A percentile compares a stretch with the other conserved stretches of the same genome.
These are phyloP conservation scores for Epizoanthus illoricatus DNA, from an alignment of 92 coral and sea anemone species.

Conservation along the genomic window DNA sequence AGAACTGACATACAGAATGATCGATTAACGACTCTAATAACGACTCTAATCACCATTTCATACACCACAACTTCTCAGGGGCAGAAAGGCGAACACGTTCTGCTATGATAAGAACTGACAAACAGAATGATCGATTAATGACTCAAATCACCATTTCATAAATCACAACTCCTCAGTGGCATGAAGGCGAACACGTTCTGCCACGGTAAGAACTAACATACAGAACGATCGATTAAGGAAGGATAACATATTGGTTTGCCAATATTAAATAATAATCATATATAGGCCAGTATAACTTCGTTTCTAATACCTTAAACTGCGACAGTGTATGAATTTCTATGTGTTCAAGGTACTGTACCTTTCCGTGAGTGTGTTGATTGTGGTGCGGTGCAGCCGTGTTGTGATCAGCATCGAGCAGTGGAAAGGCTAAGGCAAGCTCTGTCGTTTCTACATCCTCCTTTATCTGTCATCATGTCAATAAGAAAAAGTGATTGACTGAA, in stretches of 20 bases:
- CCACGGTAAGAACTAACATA: conserved; percentile 57
- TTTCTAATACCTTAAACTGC: too few relatives aligned
- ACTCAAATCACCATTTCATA: not conserved
- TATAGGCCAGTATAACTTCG: too few relatives aligned
- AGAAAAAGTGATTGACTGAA: too few relatives aligned
- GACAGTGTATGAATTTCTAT: too few relatives aligned
- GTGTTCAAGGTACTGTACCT: conserved; percentile 21
- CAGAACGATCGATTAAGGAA: not conserved
- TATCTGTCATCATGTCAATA: conserved; percentile 43
- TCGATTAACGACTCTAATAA: not conserved
- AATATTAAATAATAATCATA: too few relatives aligned
- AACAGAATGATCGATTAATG: not conserved
- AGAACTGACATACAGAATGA: conserved; percentile 38
- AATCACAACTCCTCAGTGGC: conserved; percentile 76
- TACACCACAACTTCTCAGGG: conserved; percentile 79
- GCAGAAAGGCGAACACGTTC: conserved; percentile 89
- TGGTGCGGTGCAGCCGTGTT: not conserved
- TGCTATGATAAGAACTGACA: conserved; percentile 71
- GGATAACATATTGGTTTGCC: too few relatives aligned
- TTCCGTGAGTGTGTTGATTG: conserved; percentile 19
- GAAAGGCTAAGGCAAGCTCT: conserved; percentile 90
- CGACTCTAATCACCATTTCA: not conserved
- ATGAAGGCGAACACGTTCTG: conserved; percentile 91
- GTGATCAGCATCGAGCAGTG: conserved; percentile 50
- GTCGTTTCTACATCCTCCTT: conserved; percentile 78